Conservation (phyloP, 35 echinoderm and acorn worm species). For the Diadema setosum region DNA sequence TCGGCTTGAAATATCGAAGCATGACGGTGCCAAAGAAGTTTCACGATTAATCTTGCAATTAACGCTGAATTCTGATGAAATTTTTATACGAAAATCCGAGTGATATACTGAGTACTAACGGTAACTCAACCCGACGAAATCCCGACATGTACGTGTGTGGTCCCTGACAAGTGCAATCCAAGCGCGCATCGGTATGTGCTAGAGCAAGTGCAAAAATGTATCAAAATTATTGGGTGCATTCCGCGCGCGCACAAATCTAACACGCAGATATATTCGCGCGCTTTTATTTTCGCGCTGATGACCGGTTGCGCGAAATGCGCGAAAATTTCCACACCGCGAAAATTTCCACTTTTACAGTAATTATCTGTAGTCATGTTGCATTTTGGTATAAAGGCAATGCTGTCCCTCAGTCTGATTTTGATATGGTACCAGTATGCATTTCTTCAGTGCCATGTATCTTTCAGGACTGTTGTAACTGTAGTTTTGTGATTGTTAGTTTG, state of each 20-base stretch:
- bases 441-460: too few relatives aligned
- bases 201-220: background rate
- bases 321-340: too few relatives aligned
- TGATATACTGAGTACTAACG: background rate
- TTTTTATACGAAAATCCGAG: background rate
- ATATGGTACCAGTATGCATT: too few relatives aligned
- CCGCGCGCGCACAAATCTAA: background rate
- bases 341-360: too few relatives aligned
- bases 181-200: background rate
- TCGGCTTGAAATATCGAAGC: background rate
- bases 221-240: background rate
- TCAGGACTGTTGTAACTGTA: too few relatives aligned
- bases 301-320: background rate
- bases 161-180: background rate
- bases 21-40: too few relatives aligned
- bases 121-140: background rate
- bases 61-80: background rate
- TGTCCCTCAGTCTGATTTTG: too few relatives aligned
- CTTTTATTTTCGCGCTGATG: background rate
- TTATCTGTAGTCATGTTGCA: too few relatives aligned
- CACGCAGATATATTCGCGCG: background rate
- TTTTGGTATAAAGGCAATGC: too few relatives aligned
- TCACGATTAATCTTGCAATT: background rate
- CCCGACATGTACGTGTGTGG: background rate
- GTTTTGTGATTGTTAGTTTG: too few relatives aligned